Evolutionary conservation across 2,888 invertebrate species (phyloP), one percentile per base, ranked within the genome.

Genomic region (Schrankia costaestrigalis): DNA sequence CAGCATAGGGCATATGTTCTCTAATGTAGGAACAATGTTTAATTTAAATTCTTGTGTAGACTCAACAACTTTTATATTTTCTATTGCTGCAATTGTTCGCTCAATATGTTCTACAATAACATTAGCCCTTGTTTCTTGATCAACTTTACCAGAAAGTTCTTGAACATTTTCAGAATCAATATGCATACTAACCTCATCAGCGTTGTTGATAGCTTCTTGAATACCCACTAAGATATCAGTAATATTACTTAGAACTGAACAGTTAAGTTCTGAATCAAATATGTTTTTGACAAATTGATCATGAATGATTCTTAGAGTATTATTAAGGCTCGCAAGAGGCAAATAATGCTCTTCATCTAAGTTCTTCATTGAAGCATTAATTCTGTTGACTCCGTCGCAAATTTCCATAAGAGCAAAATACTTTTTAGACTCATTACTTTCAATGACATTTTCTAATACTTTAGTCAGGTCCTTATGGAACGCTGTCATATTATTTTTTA

Each of bases 381-480:
- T 55, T 57, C 78, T 73, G 31, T 71, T 78, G 1, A 86, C 69
- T 4, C 71, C 71, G 46, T 82, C 75, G 47, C 85, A 86, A 46
- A 85, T 71, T 69, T 79, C 78, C 48, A 82, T 70, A 9, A 86
- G 59, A 6, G 50, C 50, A 25, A 77, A 75, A 53, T 87, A 87
- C 66, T 85, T 84, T 6, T 60, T 65, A 1, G 78, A 67, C 13
- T 86, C 80, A 44, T 87, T 85, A 48, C 76, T 76, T 47, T 90
- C 90, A 33, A 91, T 79, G 3, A 90, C 89, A 42, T 89, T 89
- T 63, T 90, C 90, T 33, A 91, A 76, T 6, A 90, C 69, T 46
- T 87, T 86, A 0, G 91, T 90, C 10, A 91, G 63, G 48, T 89
- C 64, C 80, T 89, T 78, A 69, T 90, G 65, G 73, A 85, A 73